Percentiles rank a stretch among this genome's conserved stretches.
phyloP scores from a whole-genome alignment of 1,140 invertebrate genomes.

The Glomeris maerens region DNA sequence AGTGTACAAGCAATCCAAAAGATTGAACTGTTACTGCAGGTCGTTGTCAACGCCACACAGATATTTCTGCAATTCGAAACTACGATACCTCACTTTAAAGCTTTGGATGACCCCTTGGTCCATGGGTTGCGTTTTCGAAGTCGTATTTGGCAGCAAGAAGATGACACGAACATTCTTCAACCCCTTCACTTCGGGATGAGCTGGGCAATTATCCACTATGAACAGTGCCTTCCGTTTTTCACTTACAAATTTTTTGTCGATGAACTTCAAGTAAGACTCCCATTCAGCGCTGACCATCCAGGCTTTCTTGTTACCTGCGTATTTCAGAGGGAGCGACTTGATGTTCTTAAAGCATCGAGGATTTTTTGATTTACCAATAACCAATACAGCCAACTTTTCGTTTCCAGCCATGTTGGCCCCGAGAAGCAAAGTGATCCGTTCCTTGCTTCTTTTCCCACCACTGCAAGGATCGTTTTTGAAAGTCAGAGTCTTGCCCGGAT shows the following conservation, averaged over 20 bases:
- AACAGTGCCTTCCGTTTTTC: not conserved
- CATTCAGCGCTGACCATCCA: conserved; percentile 17
- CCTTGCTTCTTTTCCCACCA: conserved; percentile 20
- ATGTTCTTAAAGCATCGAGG: conserved; percentile 20
- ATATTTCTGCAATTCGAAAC: not conserved
- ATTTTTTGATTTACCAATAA: conserved; percentile 18
- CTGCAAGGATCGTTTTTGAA: conserved; percentile 16
- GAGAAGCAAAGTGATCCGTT: conserved; percentile 15
- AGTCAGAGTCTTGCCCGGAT: conserved; percentile 8
- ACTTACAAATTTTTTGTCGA: not conserved
- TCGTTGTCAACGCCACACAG: not conserved
- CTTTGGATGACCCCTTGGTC: conserved; percentile 20
- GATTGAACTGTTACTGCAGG: not conserved
- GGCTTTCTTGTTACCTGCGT: conserved; percentile 16
- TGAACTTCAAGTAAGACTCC: conserved; percentile 1
- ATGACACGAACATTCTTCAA: conserved; percentile 11
- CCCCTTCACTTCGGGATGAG: not conserved
- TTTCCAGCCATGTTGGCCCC: conserved; percentile 13
- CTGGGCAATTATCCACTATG: conserved; percentile 6
- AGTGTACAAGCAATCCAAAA: not conserved
- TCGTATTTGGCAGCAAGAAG: conserved; percentile 21
- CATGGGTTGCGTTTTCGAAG: conserved; percentile 18
- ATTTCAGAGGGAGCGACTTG: conserved; percentile 12
- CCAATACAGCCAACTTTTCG: conserved; percentile 15
- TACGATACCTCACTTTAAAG: conserved; percentile 15